Evolutionary conservation across 1,140 invertebrate species (phyloP).

Genomic region (Drosophila elegans): DNA sequence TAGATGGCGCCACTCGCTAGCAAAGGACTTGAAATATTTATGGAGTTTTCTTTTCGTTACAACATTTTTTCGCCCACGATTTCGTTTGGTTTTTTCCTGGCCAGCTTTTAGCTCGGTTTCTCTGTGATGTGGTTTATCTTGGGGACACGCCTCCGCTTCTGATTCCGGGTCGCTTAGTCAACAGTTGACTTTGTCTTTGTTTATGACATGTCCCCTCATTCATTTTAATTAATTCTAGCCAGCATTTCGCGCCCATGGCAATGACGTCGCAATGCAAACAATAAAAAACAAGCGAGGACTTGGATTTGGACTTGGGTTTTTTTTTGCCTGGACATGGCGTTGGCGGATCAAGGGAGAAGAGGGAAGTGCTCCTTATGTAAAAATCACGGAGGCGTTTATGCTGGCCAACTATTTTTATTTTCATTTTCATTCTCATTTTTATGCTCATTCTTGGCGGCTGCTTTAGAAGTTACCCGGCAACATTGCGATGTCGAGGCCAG

Average conservation of each 20-base stretch:
- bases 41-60: constrained; percentile 77
- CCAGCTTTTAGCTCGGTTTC: constrained; percentile 12
- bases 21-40: constrained; percentile 77
- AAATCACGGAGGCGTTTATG: constrained; percentile 80
- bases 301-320: constrained; percentile 13
- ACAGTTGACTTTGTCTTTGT: constrained; percentile 78
- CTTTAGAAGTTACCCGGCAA: constrained; percentile 60
- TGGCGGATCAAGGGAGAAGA: constrained; percentile 13
- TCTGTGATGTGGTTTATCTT: constrained; percentile 79
- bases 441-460: constrained; percentile 63
- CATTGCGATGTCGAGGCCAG: constrained; percentile 47
- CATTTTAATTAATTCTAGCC: constrained; percentile 82
- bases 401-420: constrained; percentile 80
- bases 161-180: constrained; percentile 66
- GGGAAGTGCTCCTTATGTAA: constrained; percentile 60
- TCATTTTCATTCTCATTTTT: constrained; percentile 69
- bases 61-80: constrained; percentile 33
- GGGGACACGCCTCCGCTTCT: constrained; percentile 47
- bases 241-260: constrained; percentile 78
- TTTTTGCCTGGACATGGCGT: constrained; percentile 15
- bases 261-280: constrained; percentile 78
- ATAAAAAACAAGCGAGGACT: constrained; percentile 56
- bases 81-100: constrained; percentile 12
- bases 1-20: constrained; percentile 76
- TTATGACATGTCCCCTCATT: constrained; percentile 83